Base-by-base conservation (phyloP, 2,797 vertebrate genomes). In the Microhierax caerulescens region DNA sequence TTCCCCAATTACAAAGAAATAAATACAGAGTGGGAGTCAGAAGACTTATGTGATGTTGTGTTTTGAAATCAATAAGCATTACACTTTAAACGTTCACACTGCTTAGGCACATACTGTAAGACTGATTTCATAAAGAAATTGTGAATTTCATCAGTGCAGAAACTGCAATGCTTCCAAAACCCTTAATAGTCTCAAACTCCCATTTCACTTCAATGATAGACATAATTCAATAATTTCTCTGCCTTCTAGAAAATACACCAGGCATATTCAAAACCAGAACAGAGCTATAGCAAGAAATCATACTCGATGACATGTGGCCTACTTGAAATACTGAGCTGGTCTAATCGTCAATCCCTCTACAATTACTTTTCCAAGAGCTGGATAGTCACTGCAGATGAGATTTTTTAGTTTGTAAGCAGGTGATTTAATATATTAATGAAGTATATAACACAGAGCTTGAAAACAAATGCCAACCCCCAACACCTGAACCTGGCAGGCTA, bases 1-100 rank as follows among this genome's bases (percentile, higher is more conserved):
- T 19, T 39, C 37, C 37, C 34, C 37, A 86, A 0, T 78, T 77
- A 69, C 21, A 76, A 93, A 76, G 32, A 79, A 86, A 93, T 57
- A 73, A 79, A 69, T 36, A 47, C 12, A 28, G 45, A 74, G 51
- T 65, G 43, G 32, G 51, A 69, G 64, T 63, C 43, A 56, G 73
- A 68, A 0, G 0, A 79, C 0, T 0, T 20, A 54, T 59, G 45
- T 28, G 32, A 50, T 28, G 13, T 17, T 69, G 43, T 75, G 64
- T 53, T 93, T 85, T 82, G 50, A 85, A 93, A 91, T 10, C 60
- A 70, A 11, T 32, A 89, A 79, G 39, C 20, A 51, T 25, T 88
- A 39, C 54, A 41, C 70, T 88, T 81, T 18, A 68, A 88, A 68
- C 30, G 59, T 57, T 69, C 82, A 76, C 47, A 61, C 16, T 74